Evolutionary conservation across 2,113 vertebrate genomes (phyloP), one percentile per base, ranked within the genome.

Genomic region (Cnemophilus loriae): DNA sequence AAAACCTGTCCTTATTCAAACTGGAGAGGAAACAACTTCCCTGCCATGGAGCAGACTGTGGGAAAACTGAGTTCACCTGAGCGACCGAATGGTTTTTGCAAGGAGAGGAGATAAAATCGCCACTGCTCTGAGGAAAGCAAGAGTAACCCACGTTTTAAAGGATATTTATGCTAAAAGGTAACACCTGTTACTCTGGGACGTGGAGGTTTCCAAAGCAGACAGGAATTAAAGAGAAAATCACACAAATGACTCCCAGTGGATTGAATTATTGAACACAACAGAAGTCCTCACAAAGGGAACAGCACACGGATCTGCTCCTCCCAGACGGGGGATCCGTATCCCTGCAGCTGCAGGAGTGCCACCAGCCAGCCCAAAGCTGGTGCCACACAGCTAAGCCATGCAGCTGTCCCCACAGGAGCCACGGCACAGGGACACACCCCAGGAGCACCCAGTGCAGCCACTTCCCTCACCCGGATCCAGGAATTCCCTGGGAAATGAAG

Each of bases 241-340:
- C 64, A 53, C 33, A 33, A 63, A 59, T 26, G 3, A 19, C 30
- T 90, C 47, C 47, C 39, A 41, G 44, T 0, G 33, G 68, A 59
- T 6, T 24, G 68, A 23, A 20, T 37, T n/a, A 41, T 30, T 63
- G 11, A 60, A 44, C 49, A 32, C 30, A 49, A 16, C 52, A 35
- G 24, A 68, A 9, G 50, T 68, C 32, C 83, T 63, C 7, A 13
- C 27, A 63, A 33, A 41, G 56, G 68, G 59, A 74, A 13, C 8
- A n/a, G 73, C 53, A 61, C 26, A 5, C 0, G 0, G 42, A 64
- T 37, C 41, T 46, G 73, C 86, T 41, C 21, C 11, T 44, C 37
- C 82, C 37, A 74, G 22, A 4, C 0, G 0, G 5, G 52, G 46
- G 33, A 44, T n/a, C 41, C 30, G 49, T 4, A 6, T 22, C 57